Base-by-base conservation (phyloP, 2,113 vertebrate genomes). In the Phoxinus phoxinus region DNA sequence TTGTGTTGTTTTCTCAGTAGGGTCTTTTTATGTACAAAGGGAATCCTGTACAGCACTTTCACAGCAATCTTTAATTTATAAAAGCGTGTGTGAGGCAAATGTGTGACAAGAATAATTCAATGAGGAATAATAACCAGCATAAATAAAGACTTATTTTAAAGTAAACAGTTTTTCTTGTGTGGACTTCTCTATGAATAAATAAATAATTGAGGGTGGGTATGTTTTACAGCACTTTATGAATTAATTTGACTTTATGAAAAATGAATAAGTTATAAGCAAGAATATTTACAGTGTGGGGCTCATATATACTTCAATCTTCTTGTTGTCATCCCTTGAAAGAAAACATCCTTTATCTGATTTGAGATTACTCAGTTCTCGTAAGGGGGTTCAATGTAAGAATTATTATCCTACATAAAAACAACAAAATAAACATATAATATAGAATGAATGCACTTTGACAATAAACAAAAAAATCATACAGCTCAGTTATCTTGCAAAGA, bases 61-160 rank as follows among this genome's bases (percentile, higher is more conserved):
- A n/a, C 30, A 12, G 27, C 12, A 58, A 63, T 87, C 79, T 89
- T 82, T 77, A 81, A 87, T 87, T 83, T 87, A 87, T 88, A 72
- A 48, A 48, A 87, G 80, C 76, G 63, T 85, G 79, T 88, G 79
- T 81, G 71, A 80, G 75, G 8, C 51, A 41, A 63, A 69, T 83
- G 81, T 89, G 85, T 88, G 81, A 84, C 76, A 84, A 83, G 87
- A 17, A 56, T 73, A 23, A 69, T 89, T 87, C 83, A 87, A 71
- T 87, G 77, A 89, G 71, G 41, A 89, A 89, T 74, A 89, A 89
- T 86, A 91, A 92, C 90, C 87, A 90, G 71, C 87, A 90, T 88
- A 44, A 94, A 93, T 94, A 94, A 94, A 94, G 83, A 35, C 81
- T 89, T 92, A 93, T 95, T 94, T 94, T 91, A 93, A 90, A 90